Evolutionary conservation across 1,140 invertebrate species (phyloP), one percentile per base, ranked within the genome.

Genomic region (Psix sp.): DNA sequence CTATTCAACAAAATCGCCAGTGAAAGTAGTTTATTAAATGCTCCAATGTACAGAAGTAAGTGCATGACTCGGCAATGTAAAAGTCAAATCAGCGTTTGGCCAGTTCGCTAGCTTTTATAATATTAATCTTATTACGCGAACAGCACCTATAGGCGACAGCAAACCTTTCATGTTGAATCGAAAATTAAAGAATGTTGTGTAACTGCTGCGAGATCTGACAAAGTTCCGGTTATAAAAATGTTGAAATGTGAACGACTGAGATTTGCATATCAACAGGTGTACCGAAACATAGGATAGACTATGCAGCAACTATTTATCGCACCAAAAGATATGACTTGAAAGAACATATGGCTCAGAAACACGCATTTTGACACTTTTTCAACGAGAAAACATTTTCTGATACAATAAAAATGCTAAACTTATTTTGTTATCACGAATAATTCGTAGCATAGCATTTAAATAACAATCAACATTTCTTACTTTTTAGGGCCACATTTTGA

Each of bases 251-350:
- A 54, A 74, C 71, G 43, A 62, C 48, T 33, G 49, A 39, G 38
- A 74, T 74, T 74, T 74, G 57, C 71, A 74, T 74, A 74, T 57
- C 63, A 56, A 51, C 62, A 74, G 59, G 68, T 52, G 60, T 21
- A 52, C 42, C 18, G 15, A 6, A 33, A n/a, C n/a, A n/a, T n/a
- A n/a, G n/a, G n/a, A n/a, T n/a, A n/a, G n/a, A n/a, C n/a, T n/a
- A n/a, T n/a, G n/a, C n/a, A n/a, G n/a, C n/a, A n/a, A n/a, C n/a
- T n/a, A n/a, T n/a, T n/a, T n/a, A n/a, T n/a, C n/a, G n/a, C n/a
- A n/a, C n/a, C n/a, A n/a, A n/a, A n/a, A n/a, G n/a, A n/a, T n/a
- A n/a, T n/a, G n/a, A n/a, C n/a, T n/a, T n/a, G n/a, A n/a, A n/a
- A n/a, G n/a, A n/a, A n/a, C n/a, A n/a, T n/a, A n/a, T n/a, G n/a